phyloP scores from a whole-genome alignment of 2,113 vertebrate genomes.

The Lipotes vexillifer region DNA sequence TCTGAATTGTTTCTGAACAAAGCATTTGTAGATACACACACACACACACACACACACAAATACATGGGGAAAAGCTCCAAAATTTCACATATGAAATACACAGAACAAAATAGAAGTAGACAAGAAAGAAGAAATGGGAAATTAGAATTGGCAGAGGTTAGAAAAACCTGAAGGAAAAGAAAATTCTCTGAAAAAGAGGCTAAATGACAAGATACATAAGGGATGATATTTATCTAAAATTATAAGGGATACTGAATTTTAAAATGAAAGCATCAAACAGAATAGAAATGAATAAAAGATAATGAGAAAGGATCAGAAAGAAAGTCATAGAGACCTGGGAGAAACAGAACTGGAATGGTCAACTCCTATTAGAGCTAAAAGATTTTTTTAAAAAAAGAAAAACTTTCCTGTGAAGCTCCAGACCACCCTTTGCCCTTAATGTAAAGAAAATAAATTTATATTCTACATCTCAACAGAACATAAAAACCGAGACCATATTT shows the following conservation, averaged over 20 bases:
- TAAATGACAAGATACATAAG: background rate
- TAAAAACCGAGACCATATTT: too few species aligned
- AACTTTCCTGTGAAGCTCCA: background rate
- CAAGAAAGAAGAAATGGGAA: background rate
- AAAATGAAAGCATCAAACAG: background rate
- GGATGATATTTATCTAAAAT: background rate
- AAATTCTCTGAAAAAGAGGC: background rate
- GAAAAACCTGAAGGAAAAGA: background rate
- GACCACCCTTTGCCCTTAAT: background rate
- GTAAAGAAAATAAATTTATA: too few species aligned
- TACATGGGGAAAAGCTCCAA: background rate
- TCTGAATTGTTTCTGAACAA: background rate
- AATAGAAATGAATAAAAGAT: background rate
- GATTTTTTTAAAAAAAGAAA: background rate
- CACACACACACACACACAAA: background rate
- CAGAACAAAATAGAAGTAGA: fast-evolving
- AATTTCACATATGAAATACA: background rate
- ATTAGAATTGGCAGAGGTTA: background rate
- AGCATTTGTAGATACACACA: background rate
- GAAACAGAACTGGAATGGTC: background rate
- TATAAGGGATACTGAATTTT: background rate
- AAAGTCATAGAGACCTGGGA: too few species aligned
- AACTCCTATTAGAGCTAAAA: background rate
- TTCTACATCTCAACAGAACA: background rate
- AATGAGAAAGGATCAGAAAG: background rate